These are phyloP conservation scores for Drosophila biarmipes DNA, from an alignment of 1,140 invertebrate genomes.

Conservation along the genomic window DNA sequence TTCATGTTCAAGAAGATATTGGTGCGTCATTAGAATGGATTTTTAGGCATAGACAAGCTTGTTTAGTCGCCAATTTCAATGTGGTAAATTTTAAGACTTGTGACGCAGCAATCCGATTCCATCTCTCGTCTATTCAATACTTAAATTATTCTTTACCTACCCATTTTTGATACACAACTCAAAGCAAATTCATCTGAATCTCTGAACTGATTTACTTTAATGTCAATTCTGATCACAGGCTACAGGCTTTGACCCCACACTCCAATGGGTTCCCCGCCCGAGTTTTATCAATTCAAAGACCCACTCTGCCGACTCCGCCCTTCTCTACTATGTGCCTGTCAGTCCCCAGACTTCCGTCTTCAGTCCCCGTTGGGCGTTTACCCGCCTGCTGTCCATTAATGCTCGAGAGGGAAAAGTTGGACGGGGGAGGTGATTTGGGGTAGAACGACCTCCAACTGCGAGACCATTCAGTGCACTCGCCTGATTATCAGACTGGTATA, in stretches of 20 bases:
- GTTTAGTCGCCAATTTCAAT: not conserved
- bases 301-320: constrained; percentile 33
- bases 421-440: constrained; percentile 16
- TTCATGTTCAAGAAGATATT: constrained; percentile 8
- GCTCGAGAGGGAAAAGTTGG: constrained; percentile 31
- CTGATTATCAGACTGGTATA: constrained; percentile 55
- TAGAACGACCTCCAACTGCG: constrained; percentile 47
- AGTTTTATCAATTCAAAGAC: constrained; percentile 41
- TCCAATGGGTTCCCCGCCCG: not conserved
- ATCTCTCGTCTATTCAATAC: too few species aligned
- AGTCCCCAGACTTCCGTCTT: constrained; percentile 15
- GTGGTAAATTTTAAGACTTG: too few species aligned
- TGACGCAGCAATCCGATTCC: too few species aligned
- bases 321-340: constrained; percentile 16
- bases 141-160: too few species aligned
- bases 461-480: constrained; percentile 65
- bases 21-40: not conserved
- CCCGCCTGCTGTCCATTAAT: constrained; percentile 61
- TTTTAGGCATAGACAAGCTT: not conserved
- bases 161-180: too few species aligned
- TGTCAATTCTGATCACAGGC: not conserved
- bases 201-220: constrained; percentile 6
- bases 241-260: not conserved
- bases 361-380: constrained; percentile 48
- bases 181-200: constrained; percentile 7